Conservation (phyloP, 2,888 invertebrate genomes). For the Oligia latruncula region DNA sequence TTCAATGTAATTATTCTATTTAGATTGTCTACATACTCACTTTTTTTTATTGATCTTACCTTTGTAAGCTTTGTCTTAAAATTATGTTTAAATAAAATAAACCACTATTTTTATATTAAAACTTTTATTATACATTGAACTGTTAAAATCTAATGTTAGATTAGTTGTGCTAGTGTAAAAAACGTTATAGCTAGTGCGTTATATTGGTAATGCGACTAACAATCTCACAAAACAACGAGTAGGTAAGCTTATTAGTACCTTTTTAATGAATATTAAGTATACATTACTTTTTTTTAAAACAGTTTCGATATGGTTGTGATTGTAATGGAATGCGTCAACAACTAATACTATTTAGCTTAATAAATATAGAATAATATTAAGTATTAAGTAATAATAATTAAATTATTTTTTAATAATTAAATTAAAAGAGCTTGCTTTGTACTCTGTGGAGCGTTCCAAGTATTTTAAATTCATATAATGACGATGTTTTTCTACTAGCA, state of each 20-base stretch:
- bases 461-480: neutral
- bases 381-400: neutral
- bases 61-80: neutral
- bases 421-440: neutral
- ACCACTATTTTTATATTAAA: constrained; percentile 76
- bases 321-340: neutral
- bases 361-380: neutral
- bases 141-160: constrained; percentile 75
- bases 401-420: neutral
- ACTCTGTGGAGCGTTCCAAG: neutral
- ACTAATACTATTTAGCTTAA: neutral
- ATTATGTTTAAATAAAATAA: constrained; percentile 53
- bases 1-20: neutral
- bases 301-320: neutral
- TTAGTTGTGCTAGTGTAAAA: constrained; percentile 82
- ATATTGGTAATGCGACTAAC: constrained; percentile 67
- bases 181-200: constrained; percentile 76
- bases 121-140: constrained; percentile 83
- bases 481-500: constrained; percentile 4
- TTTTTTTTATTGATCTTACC: constrained; percentile 8
- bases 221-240: constrained; percentile 17
- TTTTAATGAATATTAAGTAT: constrained; percentile 11
- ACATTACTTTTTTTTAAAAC: neutral
- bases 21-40: neutral
- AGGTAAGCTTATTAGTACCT: constrained; percentile 33